Evolutionary conservation across 2,888 invertebrate species (phyloP).

Genomic region (Sepioteuthis lessoniana): DNA sequence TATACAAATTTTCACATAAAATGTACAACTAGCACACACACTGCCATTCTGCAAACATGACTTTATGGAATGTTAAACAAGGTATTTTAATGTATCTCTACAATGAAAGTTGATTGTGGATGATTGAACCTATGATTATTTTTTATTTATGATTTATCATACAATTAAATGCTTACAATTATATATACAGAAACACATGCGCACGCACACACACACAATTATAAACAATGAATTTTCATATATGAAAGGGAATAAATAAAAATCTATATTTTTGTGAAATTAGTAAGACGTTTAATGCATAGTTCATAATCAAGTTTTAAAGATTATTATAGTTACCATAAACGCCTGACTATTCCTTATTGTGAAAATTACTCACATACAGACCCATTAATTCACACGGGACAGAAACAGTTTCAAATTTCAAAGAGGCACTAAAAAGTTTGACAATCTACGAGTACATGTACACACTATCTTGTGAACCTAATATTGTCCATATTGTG

Average conservation of each 20-base stretch:
- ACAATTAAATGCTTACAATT: neutral
- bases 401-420: neutral
- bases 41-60: constrained; percentile 7
- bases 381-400: neutral
- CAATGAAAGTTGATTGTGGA: neutral
- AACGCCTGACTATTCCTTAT: neutral
- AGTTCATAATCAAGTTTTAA: neutral
- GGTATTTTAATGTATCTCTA: neutral
- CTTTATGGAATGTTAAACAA: constrained; percentile 33
- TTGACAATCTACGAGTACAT: neutral
- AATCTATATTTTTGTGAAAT: neutral
- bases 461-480: neutral
- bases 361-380: neutral
- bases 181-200: neutral
- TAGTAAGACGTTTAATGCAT: neutral
- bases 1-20: constrained; percentile 12
- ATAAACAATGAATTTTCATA: neutral
- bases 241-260: constrained; percentile 25
- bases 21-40: neutral
- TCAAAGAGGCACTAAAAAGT: constrained; percentile 13
- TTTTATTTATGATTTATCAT: constrained; percentile 10
- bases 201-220: neutral
- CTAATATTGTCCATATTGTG: neutral
- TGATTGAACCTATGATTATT: neutral
- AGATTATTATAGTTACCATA: neutral